phyloP scores from a whole-genome alignment of 2,797 vertebrate genomes.

The Pangasius larnaudii region DNA sequence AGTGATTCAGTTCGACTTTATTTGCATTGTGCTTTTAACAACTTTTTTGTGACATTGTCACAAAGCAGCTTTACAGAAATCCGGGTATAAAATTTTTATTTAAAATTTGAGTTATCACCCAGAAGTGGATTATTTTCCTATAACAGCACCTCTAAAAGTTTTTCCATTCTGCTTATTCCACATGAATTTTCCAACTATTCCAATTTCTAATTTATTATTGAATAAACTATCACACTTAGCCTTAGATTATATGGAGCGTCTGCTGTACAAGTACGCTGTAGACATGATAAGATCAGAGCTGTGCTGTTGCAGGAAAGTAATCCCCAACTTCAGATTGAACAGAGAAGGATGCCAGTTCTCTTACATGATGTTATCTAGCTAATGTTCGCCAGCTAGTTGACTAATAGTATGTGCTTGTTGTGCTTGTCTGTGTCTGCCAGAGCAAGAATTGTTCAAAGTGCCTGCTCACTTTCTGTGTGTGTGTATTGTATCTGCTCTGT shows the following conservation, averaged over 20 bases:
- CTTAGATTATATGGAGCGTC: background rate
- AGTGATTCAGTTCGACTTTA: background rate
- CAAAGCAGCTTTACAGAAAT: background rate
- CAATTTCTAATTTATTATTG: background rate
- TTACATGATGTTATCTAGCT: background rate
- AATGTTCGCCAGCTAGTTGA: background rate
- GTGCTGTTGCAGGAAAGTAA: background rate
- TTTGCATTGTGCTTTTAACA: background rate
- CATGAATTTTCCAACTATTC: background rate
- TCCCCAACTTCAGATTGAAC: background rate
- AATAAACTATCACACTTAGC: background rate
- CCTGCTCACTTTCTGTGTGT: background rate
- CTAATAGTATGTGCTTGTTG: background rate
- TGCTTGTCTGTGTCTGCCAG: background rate
- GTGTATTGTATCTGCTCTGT: conserved; percentile 2
- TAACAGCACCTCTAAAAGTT: background rate
- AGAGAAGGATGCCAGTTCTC: background rate
- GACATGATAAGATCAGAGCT: background rate
- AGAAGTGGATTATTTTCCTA: background rate
- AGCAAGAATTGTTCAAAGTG: background rate
- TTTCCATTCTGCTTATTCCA: background rate
- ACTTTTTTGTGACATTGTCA: no score
- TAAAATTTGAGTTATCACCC: background rate
- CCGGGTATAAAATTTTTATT: background rate
- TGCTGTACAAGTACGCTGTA: background rate